Base-by-base conservation (phyloP, 1,140 invertebrate species). In the Holotrichia oblita region DNA sequence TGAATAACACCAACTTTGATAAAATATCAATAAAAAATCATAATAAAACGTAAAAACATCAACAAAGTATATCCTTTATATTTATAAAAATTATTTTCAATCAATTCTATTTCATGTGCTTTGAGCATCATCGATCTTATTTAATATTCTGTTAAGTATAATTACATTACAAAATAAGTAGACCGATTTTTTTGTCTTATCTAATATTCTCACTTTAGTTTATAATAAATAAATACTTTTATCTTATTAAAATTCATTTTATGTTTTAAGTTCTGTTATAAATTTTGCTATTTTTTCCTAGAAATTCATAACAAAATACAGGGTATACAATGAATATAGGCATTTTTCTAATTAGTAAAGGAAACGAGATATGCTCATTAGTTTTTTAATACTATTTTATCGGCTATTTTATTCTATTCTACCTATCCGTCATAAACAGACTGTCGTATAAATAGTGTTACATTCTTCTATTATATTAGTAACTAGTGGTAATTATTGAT, bases 181-280 rank as follows among this genome's bases (percentile, higher is more conserved):
- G 74, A 76, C 74, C 74, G 74, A 42, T 44, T 48, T 27, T 74
- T 76, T 76, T 42, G 40, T 76, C 44, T 76, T 82, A 77, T 80
- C 82, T 79, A 78, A 79, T 80, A 79, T 72, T 83, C 80, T 83
- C 81, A 82, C 82, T 81, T 81, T 80, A 77, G 76, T 77, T 79
- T 69, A 78, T 80, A 77, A 84, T 80, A 82, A 82, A 83, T 84
- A 83, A 82, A 81, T 81, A 82, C 61, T 76, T 80, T 75, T 77
- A 78, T 78, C 14, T 80, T 81, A 79, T 77, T 77, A 55, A 76
- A 34, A 55, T 55, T 9, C 75, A 48, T 64, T 41, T 77, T 77
- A 40, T 44, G 73, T 82, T 79, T 22, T 41, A 77, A 42, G 80
- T 77, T 82, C 77, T 34, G 44, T 40, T 41, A 61, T 55, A 61